Base-by-base conservation (phyloP, 2,797 vertebrate genomes). In the Lutjanus campechanus region DNA sequence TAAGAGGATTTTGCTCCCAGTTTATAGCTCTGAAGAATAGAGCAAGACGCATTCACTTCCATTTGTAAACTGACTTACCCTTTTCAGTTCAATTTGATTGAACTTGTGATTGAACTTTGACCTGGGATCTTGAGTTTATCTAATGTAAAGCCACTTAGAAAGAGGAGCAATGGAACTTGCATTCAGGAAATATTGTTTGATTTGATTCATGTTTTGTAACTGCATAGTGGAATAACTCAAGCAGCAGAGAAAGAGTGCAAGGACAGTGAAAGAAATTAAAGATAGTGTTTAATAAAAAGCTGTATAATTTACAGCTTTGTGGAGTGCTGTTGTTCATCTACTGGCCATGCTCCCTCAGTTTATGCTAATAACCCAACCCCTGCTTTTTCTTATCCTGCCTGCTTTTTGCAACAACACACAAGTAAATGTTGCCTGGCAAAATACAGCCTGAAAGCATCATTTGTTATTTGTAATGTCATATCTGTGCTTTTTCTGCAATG, bases 281-380 rank as follows among this genome's bases (percentile, higher is more conserved):
- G 13, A 25, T 5, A 19, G 65, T n/a, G 44, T 43, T 70, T 25
- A 7, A 65, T n/a, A 58, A 59, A 40, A 78, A 49, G 64, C 10
- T 47, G 25, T 19, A 69, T 11, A 0, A 69, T 41, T 63, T 56
- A 25, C 11, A 55, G 13, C 17, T 53, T 29, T 47, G 41, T 41
- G 15, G 3, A 41, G 43, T 8, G 9, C n/a, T 56, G 29, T 11
- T 47, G 41, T 50, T 70, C 6, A 0, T 41, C 15, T 4, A 1
- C 54, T 43, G 5, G 17, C 16, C 0, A 19, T 56, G 12, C 10
- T 43, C n/a, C 8, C 25, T 3, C 40, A 40, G 63, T 54, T 49
- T 29, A 53, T 25, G 19, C 25, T 20, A 36, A 29, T 8, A 55
- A 63, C n/a, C 44, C 16, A 2, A 7, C 20, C 25, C n/a, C 29